Evolutionary conservation across 2,888 invertebrate genomes (phyloP).

Genomic region (Cheilosia pagana): DNA sequence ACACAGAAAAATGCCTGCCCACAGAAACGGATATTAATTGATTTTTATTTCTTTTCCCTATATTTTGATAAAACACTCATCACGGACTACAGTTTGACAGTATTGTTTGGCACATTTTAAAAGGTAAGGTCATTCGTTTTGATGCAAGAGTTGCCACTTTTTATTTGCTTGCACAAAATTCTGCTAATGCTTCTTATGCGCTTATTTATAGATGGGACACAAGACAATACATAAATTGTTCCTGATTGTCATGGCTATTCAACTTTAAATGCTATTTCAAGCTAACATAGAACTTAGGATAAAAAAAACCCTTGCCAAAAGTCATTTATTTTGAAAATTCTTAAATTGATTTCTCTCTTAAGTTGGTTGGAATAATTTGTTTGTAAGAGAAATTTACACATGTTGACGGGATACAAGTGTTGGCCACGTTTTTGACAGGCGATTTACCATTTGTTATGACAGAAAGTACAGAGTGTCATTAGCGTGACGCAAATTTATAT

Average conservation of each 20-base stretch:
- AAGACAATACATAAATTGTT: conserved; percentile 71
- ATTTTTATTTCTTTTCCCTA: conserved; percentile 16
- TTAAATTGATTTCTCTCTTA: background rate
- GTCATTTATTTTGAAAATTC: conserved; percentile 50
- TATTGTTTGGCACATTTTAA: conserved; percentile 22
- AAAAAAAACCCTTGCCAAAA: conserved; percentile 46
- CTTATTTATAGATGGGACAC: conserved; percentile 71
- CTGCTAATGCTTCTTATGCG: conserved; percentile 61
- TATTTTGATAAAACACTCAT: background rate
- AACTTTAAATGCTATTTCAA: conserved; percentile 47
- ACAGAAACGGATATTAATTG: conserved; percentile 19
- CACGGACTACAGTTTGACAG: conserved; percentile 49
- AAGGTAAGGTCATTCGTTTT: conserved; percentile 63
- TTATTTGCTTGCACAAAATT: conserved; percentile 49
- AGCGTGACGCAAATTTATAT: conserved; percentile 19
- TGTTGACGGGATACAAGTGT: conserved; percentile 25
- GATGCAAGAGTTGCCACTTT: conserved; percentile 16
- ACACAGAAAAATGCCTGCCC: background rate
- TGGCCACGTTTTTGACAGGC: conserved; percentile 25
- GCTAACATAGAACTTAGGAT: conserved; percentile 35
- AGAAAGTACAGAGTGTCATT: conserved; percentile 5
- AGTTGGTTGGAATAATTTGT: background rate
- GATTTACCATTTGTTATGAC: background rate
- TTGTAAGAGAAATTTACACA: background rate
- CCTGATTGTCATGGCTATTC: conserved; percentile 66